Conservation (phyloP, 2,113 vertebrate species). For the Sterrhoptilus dennistouni region DNA sequence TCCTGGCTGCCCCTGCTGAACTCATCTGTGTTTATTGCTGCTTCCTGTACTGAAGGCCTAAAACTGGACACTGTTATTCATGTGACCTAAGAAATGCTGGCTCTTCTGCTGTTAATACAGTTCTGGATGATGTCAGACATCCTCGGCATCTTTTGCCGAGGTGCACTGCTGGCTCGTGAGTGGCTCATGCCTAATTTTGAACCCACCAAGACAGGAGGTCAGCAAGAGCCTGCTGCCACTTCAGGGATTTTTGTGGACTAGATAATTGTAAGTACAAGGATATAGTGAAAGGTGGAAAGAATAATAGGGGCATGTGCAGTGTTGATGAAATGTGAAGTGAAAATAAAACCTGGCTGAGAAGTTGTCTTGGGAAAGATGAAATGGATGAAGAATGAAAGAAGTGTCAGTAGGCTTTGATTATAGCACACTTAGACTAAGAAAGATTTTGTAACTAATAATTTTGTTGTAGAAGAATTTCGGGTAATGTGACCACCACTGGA, state of each 20-base stretch:
- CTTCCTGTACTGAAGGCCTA: neutral
- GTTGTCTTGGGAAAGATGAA: neutral
- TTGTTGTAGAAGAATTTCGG: neutral
- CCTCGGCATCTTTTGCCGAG: neutral
- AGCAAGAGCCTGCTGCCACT: neutral
- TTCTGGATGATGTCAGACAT: neutral
- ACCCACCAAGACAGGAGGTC: neutral
- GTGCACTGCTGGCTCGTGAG: accelerated
- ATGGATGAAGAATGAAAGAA: neutral
- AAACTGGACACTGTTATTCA: neutral
- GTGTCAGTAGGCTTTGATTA: neutral
- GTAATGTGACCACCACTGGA: neutral
- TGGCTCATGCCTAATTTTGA: neutral
- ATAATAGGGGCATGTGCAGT: neutral
- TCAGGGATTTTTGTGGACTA: neutral
- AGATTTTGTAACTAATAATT: neutral
- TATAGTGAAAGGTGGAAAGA: neutral
- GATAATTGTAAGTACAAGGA: neutral
- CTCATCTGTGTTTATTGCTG: neutral
- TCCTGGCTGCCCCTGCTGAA: neutral
- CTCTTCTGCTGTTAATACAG: neutral
- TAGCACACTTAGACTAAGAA: neutral
- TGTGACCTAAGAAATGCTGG: neutral
- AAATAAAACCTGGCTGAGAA: neutral
- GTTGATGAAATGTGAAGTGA: neutral